Evolutionary conservation across 2,888 invertebrate species (phyloP).

Genomic region (Philereme transversata): DNA sequence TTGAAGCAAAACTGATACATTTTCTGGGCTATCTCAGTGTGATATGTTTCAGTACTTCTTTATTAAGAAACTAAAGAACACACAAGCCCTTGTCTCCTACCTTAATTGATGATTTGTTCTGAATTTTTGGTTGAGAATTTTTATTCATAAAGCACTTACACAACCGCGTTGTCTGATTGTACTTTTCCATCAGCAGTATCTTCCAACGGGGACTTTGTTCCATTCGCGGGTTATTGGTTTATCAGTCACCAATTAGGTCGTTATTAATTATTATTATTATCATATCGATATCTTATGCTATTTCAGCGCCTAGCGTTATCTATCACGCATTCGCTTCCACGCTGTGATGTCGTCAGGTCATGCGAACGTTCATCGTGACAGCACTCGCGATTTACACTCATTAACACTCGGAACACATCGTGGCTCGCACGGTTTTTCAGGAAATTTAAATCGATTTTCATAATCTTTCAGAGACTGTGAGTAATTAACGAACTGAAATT

Average conservation of each 20-base stretch:
- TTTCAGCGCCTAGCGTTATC: slow-evolving; percentile 51
- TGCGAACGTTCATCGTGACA: slow-evolving; percentile 42
- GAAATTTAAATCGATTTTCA: slow-evolving; percentile 34
- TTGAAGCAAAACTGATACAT: background rate
- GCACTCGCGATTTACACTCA: slow-evolving; percentile 33
- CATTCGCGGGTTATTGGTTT: slow-evolving; percentile 50
- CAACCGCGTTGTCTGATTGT: slow-evolving; percentile 7
- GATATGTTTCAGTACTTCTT: too few relatives aligned
- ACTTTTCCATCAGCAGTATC: slow-evolving; percentile 43
- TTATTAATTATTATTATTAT: slow-evolving; percentile 60
- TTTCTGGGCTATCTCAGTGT: background rate
- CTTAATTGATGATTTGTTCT: too few relatives aligned
- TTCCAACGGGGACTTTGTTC: slow-evolving; percentile 51
- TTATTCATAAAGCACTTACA: background rate
- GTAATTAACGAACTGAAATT: slow-evolving; percentile 7
- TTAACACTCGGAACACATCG: slow-evolving; percentile 41
- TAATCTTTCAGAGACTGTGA: slow-evolving; percentile 36
- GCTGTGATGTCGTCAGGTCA: slow-evolving; percentile 41
- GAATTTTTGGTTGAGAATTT: too few relatives aligned
- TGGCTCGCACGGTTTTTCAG: slow-evolving; percentile 43
- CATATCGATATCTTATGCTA: slow-evolving; percentile 49
- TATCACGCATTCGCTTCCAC: slow-evolving; percentile 58
- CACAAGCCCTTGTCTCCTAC: too few relatives aligned
- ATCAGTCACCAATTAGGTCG: slow-evolving; percentile 70
- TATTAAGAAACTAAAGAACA: too few relatives aligned